Evolutionary conservation across 2,113 vertebrate genomes (phyloP).

Genomic region (Zosterops japonicus): DNA sequence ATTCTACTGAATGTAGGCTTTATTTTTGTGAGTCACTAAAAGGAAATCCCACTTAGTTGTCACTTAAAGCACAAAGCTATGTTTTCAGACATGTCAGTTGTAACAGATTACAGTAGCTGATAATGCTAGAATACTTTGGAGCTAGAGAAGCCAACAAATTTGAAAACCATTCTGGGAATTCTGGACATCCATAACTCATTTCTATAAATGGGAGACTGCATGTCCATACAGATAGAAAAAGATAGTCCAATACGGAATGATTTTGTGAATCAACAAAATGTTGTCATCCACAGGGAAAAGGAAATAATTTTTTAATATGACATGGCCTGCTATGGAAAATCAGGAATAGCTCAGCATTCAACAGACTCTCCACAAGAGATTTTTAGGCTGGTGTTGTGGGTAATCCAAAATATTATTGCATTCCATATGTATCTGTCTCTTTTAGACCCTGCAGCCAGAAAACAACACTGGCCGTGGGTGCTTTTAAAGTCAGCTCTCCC

Average conservation of each 20-base stretch:
- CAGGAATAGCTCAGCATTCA: background rate
- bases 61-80: background rate
- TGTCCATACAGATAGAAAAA: background rate
- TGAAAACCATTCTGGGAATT: background rate
- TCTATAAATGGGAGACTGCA: background rate
- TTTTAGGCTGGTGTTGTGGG: background rate
- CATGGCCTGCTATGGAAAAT: background rate
- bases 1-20: background rate
- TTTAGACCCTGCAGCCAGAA: background rate
- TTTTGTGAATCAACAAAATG: background rate
- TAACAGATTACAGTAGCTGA: background rate
- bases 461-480: accelerated
- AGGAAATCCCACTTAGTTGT: background rate
- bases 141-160: background rate
- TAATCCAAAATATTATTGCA: background rate
- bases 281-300: background rate
- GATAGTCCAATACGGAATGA: background rate
- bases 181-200: background rate
- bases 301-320: background rate
- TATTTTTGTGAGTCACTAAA: background rate
- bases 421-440: background rate
- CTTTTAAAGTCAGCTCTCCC: background rate
- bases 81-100: background rate
- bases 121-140: background rate
- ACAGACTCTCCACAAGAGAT: background rate